phyloP scores from a whole-genome alignment of 1,140 invertebrate species.

The Pissodes strobi region DNA sequence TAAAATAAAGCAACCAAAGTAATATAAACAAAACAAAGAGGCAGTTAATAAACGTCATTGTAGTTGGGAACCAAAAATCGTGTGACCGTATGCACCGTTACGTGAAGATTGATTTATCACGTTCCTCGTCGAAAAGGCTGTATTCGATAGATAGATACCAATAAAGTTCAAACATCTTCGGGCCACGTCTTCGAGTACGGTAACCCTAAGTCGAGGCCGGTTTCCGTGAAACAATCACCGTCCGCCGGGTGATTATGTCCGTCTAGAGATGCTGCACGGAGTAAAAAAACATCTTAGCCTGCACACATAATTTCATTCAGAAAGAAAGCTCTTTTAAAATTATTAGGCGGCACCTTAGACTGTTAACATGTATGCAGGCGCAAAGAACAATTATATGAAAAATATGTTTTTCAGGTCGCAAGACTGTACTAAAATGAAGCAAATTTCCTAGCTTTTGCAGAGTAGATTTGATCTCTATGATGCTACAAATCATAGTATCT shows the following conservation, averaged over 20 bases:
- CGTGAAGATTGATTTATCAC: not conserved
- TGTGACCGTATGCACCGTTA: not conserved
- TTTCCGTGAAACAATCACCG: slow-evolving; percentile 9
- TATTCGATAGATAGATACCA: not conserved
- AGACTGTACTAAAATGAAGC: no score
- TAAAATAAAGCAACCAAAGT: no score
- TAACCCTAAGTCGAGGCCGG: slow-evolving; percentile 4
- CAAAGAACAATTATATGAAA: no score
- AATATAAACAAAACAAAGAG: no score
- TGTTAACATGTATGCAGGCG: not conserved
- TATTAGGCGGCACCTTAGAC: not conserved
- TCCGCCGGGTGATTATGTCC: slow-evolving; percentile 3
- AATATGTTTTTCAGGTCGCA: no score
- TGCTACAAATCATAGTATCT: not conserved
- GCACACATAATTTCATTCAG: slow-evolving; percentile 6
- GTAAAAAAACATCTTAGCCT: not conserved
- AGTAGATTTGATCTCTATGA: not conserved
- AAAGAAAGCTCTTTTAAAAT: not conserved
- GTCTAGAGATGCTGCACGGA: slow-evolving; percentile 9
- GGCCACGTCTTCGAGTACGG: not conserved
- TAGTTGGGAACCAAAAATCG: no score
- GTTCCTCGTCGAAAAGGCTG: not conserved
- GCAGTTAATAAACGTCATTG: no score
- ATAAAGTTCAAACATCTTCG: not conserved
- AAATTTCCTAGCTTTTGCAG: not conserved